Evolutionary conservation across 2,888 invertebrate species (phyloP).

Genomic region (Parnassius apollo): DNA sequence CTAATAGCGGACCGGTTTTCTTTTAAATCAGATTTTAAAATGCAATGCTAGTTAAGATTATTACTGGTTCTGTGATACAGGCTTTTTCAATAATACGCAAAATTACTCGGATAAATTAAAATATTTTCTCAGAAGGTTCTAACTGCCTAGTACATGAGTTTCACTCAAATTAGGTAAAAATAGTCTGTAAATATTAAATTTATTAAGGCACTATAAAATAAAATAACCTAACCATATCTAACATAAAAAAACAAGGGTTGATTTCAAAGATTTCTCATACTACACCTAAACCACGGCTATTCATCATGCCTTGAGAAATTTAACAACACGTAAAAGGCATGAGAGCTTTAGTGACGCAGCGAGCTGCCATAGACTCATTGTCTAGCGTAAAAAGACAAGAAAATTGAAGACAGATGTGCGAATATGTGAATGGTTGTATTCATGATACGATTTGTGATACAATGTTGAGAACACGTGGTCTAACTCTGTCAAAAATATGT

Average conservation of each 20-base stretch:
- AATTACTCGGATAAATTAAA: no score
- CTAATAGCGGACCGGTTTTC: no score
- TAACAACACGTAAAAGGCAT: conserved; percentile 24
- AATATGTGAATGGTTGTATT: conserved; percentile 19
- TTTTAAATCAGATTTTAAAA: no score
- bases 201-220: neutral
- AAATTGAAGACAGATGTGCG: conserved; percentile 25
- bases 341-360: conserved; percentile 18
- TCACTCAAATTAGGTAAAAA: neutral
- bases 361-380: conserved; percentile 20
- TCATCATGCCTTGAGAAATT: conserved; percentile 18
- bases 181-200: neutral
- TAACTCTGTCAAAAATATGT: no score
- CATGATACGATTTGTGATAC: conserved; percentile 17
- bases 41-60: no score
- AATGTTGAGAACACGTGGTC: conserved; percentile 20
- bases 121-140: no score
- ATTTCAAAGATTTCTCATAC: conserved; percentile 3
- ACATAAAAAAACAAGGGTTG: neutral
- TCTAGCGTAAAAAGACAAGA: conserved; percentile 23
- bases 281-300: conserved; percentile 1
- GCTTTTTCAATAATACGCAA: no score
- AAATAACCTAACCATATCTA: neutral
- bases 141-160: no score
- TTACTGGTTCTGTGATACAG: no score